Percentiles rank a stretch among this genome's conserved stretches.
These are phyloP conservation scores for Drosophila persimilis DNA, from an alignment of 1,140 invertebrate genomes.

Conservation along the genomic window DNA sequence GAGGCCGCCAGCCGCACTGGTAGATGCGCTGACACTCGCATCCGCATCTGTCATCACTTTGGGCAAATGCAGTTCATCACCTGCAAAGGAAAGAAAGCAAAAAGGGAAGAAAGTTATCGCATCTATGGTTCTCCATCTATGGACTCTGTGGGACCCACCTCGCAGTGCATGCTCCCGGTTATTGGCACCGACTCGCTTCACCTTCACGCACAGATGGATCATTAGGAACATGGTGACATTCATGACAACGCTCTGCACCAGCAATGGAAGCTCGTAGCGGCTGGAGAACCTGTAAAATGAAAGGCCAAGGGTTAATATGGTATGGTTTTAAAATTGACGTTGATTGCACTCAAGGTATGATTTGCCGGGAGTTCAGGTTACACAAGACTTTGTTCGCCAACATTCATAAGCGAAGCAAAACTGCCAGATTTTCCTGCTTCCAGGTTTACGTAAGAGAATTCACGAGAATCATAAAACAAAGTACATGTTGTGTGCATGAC, in stretches of 20 bases:
- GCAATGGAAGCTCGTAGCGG: conserved; percentile 95
- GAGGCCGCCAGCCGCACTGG: conserved; percentile 60
- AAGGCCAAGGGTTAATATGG: conserved; percentile 7
- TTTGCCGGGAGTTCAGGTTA: too few species aligned
- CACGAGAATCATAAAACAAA: neutral
- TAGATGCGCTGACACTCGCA: conserved; percentile 67
- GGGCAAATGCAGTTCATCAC: conserved; percentile 79
- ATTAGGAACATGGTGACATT: conserved; percentile 97
- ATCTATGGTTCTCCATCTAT: conserved; percentile 7
- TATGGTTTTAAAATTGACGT: conserved; percentile 61
- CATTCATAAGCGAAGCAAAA: too few species aligned
- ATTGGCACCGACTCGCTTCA: conserved; percentile 92
- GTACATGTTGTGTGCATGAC: too few species aligned
- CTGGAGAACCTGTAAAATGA: conserved; percentile 96
- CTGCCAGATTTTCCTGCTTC: too few species aligned
- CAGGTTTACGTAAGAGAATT: neutral
- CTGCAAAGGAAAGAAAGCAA: conserved; percentile 37
- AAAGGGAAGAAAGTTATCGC: neutral
- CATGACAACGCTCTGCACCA: conserved; percentile 99
- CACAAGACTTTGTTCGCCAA: too few species aligned
- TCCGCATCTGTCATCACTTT: conserved; percentile 79
- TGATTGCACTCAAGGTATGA: neutral
- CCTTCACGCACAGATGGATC: conserved; percentile 96
- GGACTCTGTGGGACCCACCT: conserved; percentile 85
- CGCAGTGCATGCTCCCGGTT: conserved; percentile 91